These are phyloP conservation scores for Thalassophryne amazonica DNA, from an alignment of 2,797 vertebrate species.

Conservation along the genomic window DNA sequence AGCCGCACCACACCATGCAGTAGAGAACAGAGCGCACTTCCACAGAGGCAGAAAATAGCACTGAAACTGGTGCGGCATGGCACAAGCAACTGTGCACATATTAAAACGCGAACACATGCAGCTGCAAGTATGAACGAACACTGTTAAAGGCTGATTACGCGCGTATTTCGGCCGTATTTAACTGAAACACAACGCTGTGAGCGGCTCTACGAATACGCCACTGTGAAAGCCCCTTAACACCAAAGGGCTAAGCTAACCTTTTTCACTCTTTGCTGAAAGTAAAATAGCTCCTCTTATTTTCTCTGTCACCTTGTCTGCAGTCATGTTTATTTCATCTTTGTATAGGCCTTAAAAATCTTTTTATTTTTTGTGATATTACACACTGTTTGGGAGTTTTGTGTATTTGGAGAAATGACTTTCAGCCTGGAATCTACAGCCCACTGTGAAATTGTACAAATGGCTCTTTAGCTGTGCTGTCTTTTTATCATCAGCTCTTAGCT, in stretches of 20 bases:
- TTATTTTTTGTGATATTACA: slow-evolving; percentile 5
- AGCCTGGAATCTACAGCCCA: not conserved
- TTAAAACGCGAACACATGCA: too few relatives aligned
- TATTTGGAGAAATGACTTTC: slow-evolving; percentile 2
- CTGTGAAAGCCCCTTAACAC: too few relatives aligned
- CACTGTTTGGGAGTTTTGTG: not conserved
- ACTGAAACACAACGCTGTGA: too few relatives aligned
- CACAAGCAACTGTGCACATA: too few relatives aligned
- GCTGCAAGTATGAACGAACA: too few relatives aligned
- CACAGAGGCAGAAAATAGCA: too few relatives aligned
- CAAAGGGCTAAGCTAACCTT: slow-evolving; percentile 73
- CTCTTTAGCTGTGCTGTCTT: slow-evolving; percentile 15
- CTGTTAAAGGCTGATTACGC: too few relatives aligned
- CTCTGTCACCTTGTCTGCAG: slow-evolving; percentile 21
- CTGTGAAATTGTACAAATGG: slow-evolving; percentile 11
- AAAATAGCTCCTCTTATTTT: slow-evolving; percentile 36
- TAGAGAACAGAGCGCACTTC: too few relatives aligned
- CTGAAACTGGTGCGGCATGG: too few relatives aligned
- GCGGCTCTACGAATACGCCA: too few relatives aligned
- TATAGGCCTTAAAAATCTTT: slow-evolving; percentile 39
- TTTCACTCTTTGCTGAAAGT: slow-evolving; percentile 49
- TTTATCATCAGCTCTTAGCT: slow-evolving; percentile 25
- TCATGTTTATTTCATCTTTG: slow-evolving; percentile 30
- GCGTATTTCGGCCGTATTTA: too few relatives aligned
- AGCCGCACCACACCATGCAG: too few relatives aligned